phyloP scores from a whole-genome alignment of 2,888 invertebrate genomes.

The Sisyra terminalis region DNA sequence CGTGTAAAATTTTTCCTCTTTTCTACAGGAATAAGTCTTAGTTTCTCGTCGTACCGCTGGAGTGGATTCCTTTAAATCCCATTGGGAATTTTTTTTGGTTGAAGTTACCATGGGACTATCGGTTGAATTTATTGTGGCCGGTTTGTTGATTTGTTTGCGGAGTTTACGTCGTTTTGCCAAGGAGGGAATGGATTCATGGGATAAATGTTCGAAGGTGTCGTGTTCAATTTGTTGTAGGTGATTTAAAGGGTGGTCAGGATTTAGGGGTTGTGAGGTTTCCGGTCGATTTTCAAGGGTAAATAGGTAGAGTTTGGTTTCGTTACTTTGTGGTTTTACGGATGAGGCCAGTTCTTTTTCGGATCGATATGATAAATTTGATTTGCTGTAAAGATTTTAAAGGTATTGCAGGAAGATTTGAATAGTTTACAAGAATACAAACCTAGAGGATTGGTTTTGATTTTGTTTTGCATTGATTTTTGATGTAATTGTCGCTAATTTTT shows the following conservation, averaged over 20 bases:
- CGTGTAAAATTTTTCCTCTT: slow-evolving; percentile 29
- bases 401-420: not conserved
- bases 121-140: slow-evolving; percentile 16
- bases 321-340: slow-evolving; percentile 21
- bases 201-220: slow-evolving; percentile 30
- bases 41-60: slow-evolving; percentile 13
- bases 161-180: slow-evolving; percentile 30
- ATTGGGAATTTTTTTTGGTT: slow-evolving; percentile 14
- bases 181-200: slow-evolving; percentile 23
- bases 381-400: not conserved
- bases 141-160: slow-evolving; percentile 28
- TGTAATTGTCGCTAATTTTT: slow-evolving; percentile 12
- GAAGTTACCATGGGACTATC: not conserved
- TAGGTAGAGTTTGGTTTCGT: slow-evolving; percentile 20
- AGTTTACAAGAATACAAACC: not conserved
- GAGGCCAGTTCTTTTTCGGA: slow-evolving; percentile 16
- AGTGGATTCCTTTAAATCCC: slow-evolving; percentile 28
- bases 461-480: slow-evolving; percentile 10
- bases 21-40: slow-evolving; percentile 18
- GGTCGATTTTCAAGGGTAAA: slow-evolving; percentile 18
- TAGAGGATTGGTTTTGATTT: not conserved
- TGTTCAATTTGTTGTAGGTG: slow-evolving; percentile 31
- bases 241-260: slow-evolving; percentile 31
- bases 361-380: slow-evolving; percentile 8
- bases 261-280: not conserved